phyloP scores from a whole-genome alignment of 2,113 vertebrate genomes.

The Daboia siamensis region DNA sequence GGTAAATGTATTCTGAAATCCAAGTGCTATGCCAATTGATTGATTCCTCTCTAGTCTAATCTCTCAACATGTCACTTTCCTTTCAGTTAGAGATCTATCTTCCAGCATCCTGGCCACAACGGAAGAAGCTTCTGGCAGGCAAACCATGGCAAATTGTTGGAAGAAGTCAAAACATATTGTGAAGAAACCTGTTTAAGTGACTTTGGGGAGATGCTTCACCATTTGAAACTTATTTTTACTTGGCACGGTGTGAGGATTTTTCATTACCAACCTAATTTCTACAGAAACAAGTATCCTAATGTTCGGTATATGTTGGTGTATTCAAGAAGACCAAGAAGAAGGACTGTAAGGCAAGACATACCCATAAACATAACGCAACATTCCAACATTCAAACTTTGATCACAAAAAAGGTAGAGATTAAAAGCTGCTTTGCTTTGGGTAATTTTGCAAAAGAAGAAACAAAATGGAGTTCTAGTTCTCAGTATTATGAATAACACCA shows the following conservation, averaged over 20 bases:
- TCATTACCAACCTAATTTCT: neutral
- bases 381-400: neutral
- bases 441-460: neutral
- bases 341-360: neutral
- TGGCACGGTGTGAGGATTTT: neutral
- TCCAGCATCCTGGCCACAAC: neutral
- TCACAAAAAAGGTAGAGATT: neutral
- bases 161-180: neutral
- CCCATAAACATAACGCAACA: neutral
- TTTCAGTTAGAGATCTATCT: neutral
- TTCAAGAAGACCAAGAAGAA: neutral
- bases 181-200: neutral
- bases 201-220: neutral
- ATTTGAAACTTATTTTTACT: neutral
- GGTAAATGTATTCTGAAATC: conserved; percentile 33
- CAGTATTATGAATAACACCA: neutral
- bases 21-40: neutral
- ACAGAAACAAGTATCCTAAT: neutral
- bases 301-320: neutral
- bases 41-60: conserved; percentile 33
- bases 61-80: conserved; percentile 10
- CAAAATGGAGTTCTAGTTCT: neutral
- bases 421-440: neutral
- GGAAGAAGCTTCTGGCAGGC: neutral
- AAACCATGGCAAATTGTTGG: neutral